Evolutionary conservation across 2,797 vertebrate genomes (phyloP), one percentile per base, ranked within the genome.

Genomic region (Gymnodraco acuticeps): DNA sequence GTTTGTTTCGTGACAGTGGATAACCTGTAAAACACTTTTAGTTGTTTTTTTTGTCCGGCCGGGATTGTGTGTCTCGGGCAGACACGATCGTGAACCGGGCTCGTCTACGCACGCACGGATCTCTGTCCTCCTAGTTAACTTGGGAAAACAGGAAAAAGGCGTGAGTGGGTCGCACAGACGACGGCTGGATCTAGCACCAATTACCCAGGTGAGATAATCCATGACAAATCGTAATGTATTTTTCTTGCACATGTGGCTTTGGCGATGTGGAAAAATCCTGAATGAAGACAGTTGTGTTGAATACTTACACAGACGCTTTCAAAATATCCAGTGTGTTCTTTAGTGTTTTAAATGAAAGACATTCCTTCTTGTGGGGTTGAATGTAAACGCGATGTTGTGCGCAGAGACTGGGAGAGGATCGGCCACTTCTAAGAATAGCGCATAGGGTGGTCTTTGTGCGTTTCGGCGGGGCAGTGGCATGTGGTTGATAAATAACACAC

Each of bases 391-490:
- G 64, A 56, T 74, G 82, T 31, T 86, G 81, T 77, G 88, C 78
- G 75, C 87, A 80, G 73, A 73, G 83, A 70, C 86, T 16, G 70
- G 54, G 81, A 86, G 84, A 72, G 84, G 87, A 87, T 89, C 88
- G 89, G 85, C 83, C 88, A 92, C 90, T 92, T 90, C 90, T 92
- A 92, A 94, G 90, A 94, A 93, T 92, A 91, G 92, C 90, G 90
- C 91, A 92, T 92, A 93, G 90, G 90, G 91, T 93, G 93, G 92
- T 94, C 92, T 93, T 94, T 94, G 91, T 92, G 91, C 86, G 88
- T 91, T 94, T 93, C 92, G 92, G 89, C 89, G 92, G 85, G 91
- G 92, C 91, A 92, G 88, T 84, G 88, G 90, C 91, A 93, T 92
- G 91, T 87, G 93, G 83, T 86, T 92, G 92, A 93, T 93, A 91